Percentiles rank a stretch among this genome's conserved stretches.
Evolutionary conservation across 2,113 vertebrate genomes (phyloP).

Genomic region (Orientallactaga bullata): DNA sequence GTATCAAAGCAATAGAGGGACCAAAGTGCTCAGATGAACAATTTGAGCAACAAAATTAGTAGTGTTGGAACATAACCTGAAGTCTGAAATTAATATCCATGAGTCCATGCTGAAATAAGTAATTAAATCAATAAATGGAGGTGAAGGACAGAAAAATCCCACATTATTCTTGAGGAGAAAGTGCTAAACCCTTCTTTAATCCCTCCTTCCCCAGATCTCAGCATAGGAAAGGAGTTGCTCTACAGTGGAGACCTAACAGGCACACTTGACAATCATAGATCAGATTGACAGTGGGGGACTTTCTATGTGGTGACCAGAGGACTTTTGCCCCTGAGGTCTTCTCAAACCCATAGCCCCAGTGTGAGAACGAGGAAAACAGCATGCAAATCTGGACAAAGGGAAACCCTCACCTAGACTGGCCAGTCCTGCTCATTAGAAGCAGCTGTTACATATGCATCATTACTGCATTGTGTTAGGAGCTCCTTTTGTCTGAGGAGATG

Average conservation of each 20-base stretch:
- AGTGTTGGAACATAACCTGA: background rate
- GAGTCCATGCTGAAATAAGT: accelerated
- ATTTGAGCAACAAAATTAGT: background rate
- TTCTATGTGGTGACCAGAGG: background rate
- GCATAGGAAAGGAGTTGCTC: no score
- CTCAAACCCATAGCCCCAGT: background rate
- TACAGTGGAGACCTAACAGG: background rate
- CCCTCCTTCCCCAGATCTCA: background rate
- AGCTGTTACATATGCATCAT: no score
- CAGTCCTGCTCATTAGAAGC: background rate
- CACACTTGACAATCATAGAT: no score
- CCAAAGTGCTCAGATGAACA: background rate
- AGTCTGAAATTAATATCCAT: accelerated
- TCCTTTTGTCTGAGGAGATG: background rate
- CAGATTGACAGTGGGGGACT: background rate
- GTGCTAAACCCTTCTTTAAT: background rate
- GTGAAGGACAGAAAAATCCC: background rate
- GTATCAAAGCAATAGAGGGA: background rate
- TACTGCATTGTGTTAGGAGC: no score
- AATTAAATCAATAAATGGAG: no score
- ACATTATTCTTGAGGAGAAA: background rate
- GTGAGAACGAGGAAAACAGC: no score
- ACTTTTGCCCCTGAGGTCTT: background rate
- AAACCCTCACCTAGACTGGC: accelerated
- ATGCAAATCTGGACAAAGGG: background rate